A percentile compares a stretch with the other conserved stretches of the same genome.
phyloP scores from a whole-genome alignment of 1,140 invertebrate genomes.

The Drosophila sturtevanti region DNA sequence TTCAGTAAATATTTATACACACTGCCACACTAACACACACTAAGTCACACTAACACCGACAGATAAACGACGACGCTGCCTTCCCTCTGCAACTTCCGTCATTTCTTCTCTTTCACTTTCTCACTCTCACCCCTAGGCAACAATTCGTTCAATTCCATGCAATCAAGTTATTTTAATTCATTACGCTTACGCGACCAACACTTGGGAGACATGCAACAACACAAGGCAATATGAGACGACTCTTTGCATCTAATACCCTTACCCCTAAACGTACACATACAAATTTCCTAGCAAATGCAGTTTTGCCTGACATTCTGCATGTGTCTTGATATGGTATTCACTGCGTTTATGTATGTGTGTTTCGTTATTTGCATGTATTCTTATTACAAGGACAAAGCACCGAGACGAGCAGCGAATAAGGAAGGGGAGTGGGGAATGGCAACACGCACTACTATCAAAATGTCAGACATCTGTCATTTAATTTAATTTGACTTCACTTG shows the following conservation, averaged over 20 bases:
- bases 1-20: constrained; percentile 77
- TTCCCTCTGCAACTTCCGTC: constrained; percentile 45
- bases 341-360: constrained; percentile 20
- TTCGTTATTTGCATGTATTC: constrained; percentile 57
- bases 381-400: constrained; percentile 30
- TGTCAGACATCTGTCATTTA: constrained; percentile 81
- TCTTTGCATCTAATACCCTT: background rate
- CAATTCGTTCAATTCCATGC: constrained; percentile 80
- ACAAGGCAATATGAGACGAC: constrained; percentile 24
- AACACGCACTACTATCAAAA: constrained; percentile 70
- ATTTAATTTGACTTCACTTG: constrained; percentile 81
- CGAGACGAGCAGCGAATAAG: background rate
- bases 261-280: constrained; percentile 11
- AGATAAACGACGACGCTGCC: background rate
- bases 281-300: background rate
- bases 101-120: constrained; percentile 12
- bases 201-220: constrained; percentile 67
- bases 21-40: constrained; percentile 12
- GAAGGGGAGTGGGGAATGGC: background rate
- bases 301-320: background rate
- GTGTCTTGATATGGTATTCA: background rate
- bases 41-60: constrained; percentile 9
- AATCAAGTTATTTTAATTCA: constrained; percentile 82
- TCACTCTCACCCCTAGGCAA: constrained; percentile 42
- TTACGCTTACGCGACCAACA: constrained; percentile 80